Conservation (phyloP, 2,113 vertebrate genomes). For the Upupa epops region DNA sequence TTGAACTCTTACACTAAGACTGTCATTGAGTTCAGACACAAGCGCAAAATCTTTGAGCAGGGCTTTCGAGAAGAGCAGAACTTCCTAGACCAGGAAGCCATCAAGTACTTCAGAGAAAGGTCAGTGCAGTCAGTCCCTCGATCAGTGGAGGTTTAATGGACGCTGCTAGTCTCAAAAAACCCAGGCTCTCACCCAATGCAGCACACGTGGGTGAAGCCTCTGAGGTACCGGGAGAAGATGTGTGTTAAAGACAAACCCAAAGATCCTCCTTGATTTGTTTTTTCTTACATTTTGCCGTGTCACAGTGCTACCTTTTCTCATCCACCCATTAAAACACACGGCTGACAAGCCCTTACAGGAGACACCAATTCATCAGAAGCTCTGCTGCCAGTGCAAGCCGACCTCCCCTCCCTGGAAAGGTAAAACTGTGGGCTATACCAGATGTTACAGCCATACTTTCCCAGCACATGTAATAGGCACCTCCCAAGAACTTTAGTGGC, state of each 20-base stretch:
- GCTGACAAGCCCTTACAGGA: neutral
- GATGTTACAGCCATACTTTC: neutral
- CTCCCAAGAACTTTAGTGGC: neutral
- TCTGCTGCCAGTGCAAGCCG: neutral
- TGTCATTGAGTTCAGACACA: constrained; percentile 96
- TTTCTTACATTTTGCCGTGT: neutral
- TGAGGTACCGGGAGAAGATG: constrained; percentile 77
- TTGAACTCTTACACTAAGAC: constrained; percentile 99
- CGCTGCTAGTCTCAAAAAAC: constrained; percentile 60
- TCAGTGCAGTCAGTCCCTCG: constrained; percentile 80
- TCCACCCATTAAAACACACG: neutral
- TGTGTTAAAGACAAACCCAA: constrained; percentile 66
- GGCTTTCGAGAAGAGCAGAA: constrained; percentile 91
- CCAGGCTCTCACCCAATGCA: constrained; percentile 58
- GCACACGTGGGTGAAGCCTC: constrained; percentile 73
- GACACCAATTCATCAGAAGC: neutral
- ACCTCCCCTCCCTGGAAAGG: neutral
- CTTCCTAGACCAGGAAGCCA: constrained; percentile 89
- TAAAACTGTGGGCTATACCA: neutral
- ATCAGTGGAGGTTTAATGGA: constrained; percentile 72
- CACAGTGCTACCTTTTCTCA: neutral
- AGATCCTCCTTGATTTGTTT: neutral
- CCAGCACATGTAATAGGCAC: neutral
- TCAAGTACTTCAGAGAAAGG: constrained; percentile 92
- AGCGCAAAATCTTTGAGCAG: constrained; percentile 93